Evolutionary conservation across 2,797 vertebrate genomes (phyloP).

Genomic region (Cichlasoma orientale): DNA sequence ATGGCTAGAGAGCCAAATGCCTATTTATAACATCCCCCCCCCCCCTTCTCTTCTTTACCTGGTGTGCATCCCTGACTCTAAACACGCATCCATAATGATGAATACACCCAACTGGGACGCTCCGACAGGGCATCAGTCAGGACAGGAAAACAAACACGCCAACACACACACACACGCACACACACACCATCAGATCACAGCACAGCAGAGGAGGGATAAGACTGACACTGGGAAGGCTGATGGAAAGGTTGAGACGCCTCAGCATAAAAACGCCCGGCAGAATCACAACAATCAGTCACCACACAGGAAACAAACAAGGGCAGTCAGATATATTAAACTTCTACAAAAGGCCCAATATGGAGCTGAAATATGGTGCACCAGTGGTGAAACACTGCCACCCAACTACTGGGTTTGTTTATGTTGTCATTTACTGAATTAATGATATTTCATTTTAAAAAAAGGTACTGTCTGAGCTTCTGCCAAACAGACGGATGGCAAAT

Average conservation of each 20-base stretch:
- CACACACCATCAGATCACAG: constrained; percentile 58
- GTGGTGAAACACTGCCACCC: constrained; percentile 47
- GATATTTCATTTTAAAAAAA: constrained; percentile 41
- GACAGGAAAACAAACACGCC: constrained; percentile 74
- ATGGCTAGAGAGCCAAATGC: constrained; percentile 81
- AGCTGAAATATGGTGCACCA: constrained; percentile 45
- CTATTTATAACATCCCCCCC: constrained; percentile 77
- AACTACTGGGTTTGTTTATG: constrained; percentile 37
- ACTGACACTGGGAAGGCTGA: constrained; percentile 71
- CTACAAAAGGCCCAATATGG: constrained; percentile 48
- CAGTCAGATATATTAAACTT: constrained; percentile 66
- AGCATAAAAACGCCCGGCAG: constrained; percentile 66
- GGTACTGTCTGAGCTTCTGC: constrained; percentile 23
- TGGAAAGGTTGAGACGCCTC: constrained; percentile 69
- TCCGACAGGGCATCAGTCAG: constrained; percentile 79
- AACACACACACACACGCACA: constrained; percentile 43
- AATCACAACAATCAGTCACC: constrained; percentile 67
- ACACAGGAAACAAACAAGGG: constrained; percentile 61
- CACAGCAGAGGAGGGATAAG: constrained; percentile 60
- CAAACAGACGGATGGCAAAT: constrained; percentile 27
- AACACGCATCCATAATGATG: constrained; percentile 79
- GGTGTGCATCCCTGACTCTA: constrained; percentile 74
- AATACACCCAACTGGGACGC: constrained; percentile 74
- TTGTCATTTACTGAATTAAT: constrained; percentile 52
- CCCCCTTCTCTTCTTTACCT: constrained; percentile 68